Conservation (phyloP, 1,140 invertebrate species). For the Drosophila malerkotliana region DNA sequence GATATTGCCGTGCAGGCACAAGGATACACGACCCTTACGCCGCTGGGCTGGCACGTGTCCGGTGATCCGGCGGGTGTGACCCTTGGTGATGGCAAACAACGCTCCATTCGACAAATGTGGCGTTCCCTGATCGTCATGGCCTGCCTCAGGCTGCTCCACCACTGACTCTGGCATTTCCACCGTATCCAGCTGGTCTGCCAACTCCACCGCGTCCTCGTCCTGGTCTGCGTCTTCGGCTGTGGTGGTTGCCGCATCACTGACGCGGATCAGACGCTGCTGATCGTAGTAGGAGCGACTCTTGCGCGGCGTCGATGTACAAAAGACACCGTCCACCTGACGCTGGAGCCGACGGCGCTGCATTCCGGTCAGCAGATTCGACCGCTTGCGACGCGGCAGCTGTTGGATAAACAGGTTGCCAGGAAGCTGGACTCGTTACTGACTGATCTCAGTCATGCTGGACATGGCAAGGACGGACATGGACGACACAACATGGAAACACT, state of each 20-base stretch:
- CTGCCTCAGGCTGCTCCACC: neutral
- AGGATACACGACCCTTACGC: conserved; percentile 11
- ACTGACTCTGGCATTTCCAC: neutral
- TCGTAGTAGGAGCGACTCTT: conserved; percentile 67
- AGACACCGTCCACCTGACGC: conserved; percentile 19
- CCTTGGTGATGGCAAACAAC: conserved; percentile 17
- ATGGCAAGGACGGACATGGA: neutral
- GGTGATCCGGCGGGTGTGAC: conserved; percentile 3
- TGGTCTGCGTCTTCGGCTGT: neutral
- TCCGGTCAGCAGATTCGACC: conserved; percentile 25
- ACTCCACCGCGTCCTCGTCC: neutral
- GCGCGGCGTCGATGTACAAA: conserved; percentile 71
- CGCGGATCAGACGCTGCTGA: conserved; percentile 44
- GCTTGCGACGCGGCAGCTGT: conserved; percentile 41
- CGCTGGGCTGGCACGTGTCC: neutral
- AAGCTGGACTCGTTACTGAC: neutral
- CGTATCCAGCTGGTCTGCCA: neutral
- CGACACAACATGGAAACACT: neutral
- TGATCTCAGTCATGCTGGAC: neutral
- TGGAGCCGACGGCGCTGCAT: conserved; percentile 45
- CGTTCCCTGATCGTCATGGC: conserved; percentile 24
- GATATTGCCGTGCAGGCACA: conserved; percentile 45
- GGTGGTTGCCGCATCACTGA: conserved; percentile 4
- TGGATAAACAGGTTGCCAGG: conserved; percentile 10
- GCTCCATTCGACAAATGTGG: conserved; percentile 35